Conservation (phyloP, 2,888 invertebrate genomes). For the Pachycephus smyrnensis region DNA sequence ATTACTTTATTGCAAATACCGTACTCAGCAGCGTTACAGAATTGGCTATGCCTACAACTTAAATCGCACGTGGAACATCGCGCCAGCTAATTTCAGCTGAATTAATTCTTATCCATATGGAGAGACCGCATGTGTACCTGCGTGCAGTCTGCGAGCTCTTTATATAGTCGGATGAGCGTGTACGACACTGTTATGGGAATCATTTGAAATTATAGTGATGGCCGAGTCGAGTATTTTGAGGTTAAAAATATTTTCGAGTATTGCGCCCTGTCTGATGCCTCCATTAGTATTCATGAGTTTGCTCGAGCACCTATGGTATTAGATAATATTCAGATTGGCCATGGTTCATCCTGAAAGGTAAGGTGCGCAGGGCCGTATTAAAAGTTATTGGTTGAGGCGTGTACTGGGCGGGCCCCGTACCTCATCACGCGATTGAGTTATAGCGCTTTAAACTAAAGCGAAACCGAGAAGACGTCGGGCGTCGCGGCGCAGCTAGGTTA, state of each 20-base stretch:
- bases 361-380: constrained; percentile 13
- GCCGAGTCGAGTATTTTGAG: background rate
- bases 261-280: constrained; percentile 9
- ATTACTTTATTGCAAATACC: background rate
- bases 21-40: background rate
- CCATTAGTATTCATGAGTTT: constrained; percentile 22
- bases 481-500: background rate
- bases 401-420: constrained; percentile 56
- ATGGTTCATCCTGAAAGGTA: background rate
- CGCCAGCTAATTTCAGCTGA: background rate
- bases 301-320: constrained; percentile 1
- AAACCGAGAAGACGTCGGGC: constrained; percentile 8
- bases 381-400: constrained; percentile 55
- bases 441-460: constrained; percentile 52
- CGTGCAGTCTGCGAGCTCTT: background rate
- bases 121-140: background rate
- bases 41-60: background rate
- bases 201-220: background rate
- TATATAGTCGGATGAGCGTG: background rate
- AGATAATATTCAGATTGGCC: constrained; percentile 13
- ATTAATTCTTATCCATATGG: background rate
- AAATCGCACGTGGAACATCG: background rate
- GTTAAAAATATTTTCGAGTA: background rate
- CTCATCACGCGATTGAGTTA: constrained; percentile 61
- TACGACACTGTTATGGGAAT: background rate